Percentiles rank a stretch among this genome's conserved stretches.
phyloP scores from a whole-genome alignment of 2,888 invertebrate genomes.

The Epinotia ramella region DNA sequence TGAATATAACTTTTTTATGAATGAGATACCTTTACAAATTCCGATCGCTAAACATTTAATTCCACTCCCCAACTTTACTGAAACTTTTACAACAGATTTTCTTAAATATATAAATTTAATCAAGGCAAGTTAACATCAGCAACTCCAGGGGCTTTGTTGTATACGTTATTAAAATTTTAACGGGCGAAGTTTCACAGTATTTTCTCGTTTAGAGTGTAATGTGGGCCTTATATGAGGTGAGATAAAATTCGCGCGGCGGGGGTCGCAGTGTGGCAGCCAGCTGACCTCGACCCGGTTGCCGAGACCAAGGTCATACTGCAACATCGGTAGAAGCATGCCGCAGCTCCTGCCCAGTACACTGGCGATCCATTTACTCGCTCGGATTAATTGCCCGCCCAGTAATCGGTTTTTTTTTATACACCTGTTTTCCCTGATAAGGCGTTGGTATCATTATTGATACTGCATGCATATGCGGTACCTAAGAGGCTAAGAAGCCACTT shows the following conservation, averaged over 20 bases:
- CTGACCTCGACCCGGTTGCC: conserved; percentile 26
- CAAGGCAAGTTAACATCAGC: conserved; percentile 1
- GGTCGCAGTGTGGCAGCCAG: conserved; percentile 19
- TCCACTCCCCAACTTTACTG: conserved; percentile 9
- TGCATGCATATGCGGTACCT: too few species aligned
- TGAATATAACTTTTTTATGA: conserved; percentile 25
- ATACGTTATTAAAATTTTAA: conserved; percentile 40
- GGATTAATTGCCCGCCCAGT: neutral
- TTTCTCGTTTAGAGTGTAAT: conserved; percentile 35
- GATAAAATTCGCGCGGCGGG: conserved; percentile 17
- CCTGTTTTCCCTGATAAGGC: too few species aligned
- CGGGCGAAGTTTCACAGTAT: conserved; percentile 27
- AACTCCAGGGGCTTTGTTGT: conserved; percentile 6
- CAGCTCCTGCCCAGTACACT: conserved; percentile 6
- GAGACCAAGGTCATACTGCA: conserved; percentile 8
- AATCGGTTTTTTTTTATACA: too few species aligned
- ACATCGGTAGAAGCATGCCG: neutral
- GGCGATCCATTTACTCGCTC: conserved; percentile 36
- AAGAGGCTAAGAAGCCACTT: too few species aligned
- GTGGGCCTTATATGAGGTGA: conserved; percentile 20
- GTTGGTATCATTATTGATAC: too few species aligned
- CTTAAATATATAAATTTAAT: neutral
- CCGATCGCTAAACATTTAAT: conserved; percentile 31
- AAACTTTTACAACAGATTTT: neutral
- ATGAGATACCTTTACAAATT: conserved; percentile 19